phyloP scores from a whole-genome alignment of 2,888 invertebrate species.

The Pycnomerus fuliginosus region DNA sequence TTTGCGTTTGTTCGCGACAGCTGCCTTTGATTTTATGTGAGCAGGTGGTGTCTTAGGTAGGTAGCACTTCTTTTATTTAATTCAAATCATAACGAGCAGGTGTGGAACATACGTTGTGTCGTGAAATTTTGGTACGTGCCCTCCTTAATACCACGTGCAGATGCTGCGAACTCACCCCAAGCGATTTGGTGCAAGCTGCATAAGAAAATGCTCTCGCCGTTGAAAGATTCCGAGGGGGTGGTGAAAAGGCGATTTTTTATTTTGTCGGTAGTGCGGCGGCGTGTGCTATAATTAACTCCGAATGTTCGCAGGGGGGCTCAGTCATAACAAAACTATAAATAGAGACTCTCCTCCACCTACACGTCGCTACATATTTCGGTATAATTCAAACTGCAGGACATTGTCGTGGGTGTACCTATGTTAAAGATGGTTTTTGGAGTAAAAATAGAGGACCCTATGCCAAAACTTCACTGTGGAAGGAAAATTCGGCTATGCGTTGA shows the following conservation, averaged over 20 bases:
- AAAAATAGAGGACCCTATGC: no score
- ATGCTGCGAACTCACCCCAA: constrained; percentile 19
- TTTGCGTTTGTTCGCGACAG: constrained; percentile 7
- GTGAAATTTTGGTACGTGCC: constrained; percentile 20
- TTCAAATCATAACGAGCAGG: constrained; percentile 25
- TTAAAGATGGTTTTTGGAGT: no score
- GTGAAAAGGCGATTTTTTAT: constrained; percentile 4
- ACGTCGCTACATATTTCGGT: constrained; percentile 29
- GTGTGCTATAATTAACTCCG: constrained; percentile 17
- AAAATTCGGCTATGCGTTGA: no score
- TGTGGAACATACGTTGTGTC: constrained; percentile 15
- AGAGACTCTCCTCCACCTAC: constrained; percentile 28
- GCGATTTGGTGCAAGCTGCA: constrained; percentile 20
- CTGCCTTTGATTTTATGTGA: constrained; percentile 23
- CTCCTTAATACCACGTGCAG: constrained; percentile 18
- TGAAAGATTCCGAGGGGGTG: constrained; percentile 11
- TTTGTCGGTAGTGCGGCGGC: neutral
- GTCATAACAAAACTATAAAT: constrained; percentile 48
- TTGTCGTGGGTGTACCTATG: constrained; percentile 13
- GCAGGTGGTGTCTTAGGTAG: constrained; percentile 19
- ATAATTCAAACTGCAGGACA: no score
- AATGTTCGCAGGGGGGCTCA: constrained; percentile 42
- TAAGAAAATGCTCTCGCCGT: constrained; percentile 6
- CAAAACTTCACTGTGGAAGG: no score
- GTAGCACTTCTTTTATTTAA: constrained; percentile 21